Percentiles rank a stretch among this genome's conserved stretches.
These are phyloP conservation scores for Archivesica marissinica DNA, from an alignment of 1,140 invertebrate species.

Conservation along the genomic window DNA sequence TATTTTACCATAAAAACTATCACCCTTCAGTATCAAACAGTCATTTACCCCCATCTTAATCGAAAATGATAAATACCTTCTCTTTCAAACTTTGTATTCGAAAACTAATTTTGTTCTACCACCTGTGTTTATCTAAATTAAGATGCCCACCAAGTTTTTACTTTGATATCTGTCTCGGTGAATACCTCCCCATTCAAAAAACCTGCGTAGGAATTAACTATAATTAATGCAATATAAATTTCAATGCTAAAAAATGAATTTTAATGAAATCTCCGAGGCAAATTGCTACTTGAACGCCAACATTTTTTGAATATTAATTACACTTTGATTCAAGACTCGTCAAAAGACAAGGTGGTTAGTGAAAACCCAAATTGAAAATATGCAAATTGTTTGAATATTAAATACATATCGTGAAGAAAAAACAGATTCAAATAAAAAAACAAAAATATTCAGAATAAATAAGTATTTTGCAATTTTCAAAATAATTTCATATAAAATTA, in stretches of 20 bases:
- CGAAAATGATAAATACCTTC: constrained; percentile 53
- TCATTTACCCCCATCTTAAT: constrained; percentile 18
- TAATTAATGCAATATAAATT: constrained; percentile 64
- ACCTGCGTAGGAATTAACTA: constrained; percentile 56
- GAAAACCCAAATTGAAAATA: constrained; percentile 47
- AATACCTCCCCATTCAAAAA: constrained; percentile 42
- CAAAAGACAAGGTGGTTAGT: constrained; percentile 42
- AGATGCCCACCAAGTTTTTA: constrained; percentile 58
- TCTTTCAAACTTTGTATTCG: constrained; percentile 44
- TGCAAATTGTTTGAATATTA: constrained; percentile 31
- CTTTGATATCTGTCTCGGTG: constrained; percentile 47
- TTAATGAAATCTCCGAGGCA: constrained; percentile 52
- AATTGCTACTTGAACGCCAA: constrained; percentile 35
- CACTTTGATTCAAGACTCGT: constrained; percentile 24
- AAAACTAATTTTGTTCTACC: constrained; percentile 56
- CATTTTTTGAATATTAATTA: constrained; percentile 59
- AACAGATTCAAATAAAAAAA: neutral
- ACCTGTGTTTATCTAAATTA: constrained; percentile 64
- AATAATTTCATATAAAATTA: neutral
- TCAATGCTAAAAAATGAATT: constrained; percentile 60
- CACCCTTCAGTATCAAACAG: neutral
- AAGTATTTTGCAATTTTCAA: neutral
- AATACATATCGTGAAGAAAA: constrained; percentile 19
- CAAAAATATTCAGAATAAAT: neutral
- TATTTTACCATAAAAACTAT: neutral